These are phyloP conservation scores for Acanthochromis polyacanthus DNA, from an alignment of 2,113 vertebrate species.

Conservation along the genomic window DNA sequence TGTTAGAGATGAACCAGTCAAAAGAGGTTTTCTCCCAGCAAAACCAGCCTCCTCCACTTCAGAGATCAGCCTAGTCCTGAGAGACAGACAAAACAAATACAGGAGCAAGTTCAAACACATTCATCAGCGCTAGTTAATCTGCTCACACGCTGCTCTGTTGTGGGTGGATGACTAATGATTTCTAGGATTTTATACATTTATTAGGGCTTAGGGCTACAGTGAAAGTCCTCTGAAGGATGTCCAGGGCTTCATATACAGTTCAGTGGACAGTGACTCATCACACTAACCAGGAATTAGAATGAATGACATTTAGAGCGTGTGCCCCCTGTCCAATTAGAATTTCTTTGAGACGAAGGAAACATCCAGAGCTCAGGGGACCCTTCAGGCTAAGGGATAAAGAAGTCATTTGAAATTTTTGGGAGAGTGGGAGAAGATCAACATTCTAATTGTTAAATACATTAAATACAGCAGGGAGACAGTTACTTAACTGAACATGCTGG, in stretches of 20 bases:
- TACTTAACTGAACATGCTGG: no score
- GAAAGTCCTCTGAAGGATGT: background rate
- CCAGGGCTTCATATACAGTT: background rate
- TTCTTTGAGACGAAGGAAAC: background rate
- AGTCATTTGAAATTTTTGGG: background rate
- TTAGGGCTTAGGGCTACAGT: background rate
- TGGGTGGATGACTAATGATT: conserved; percentile 8
- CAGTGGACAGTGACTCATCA: background rate
- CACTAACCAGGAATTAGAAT: background rate
- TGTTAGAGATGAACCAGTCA: background rate
- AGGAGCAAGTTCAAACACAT: background rate
- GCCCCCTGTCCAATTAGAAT: background rate
- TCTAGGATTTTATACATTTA: conserved; percentile 5
- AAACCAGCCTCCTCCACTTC: background rate
- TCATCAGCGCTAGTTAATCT: background rate
- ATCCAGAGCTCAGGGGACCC: background rate
- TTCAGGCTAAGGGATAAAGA: background rate
- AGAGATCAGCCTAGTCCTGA: conserved; percentile 2
- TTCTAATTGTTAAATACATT: background rate
- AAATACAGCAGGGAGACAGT: background rate
- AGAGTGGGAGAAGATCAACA: no score
- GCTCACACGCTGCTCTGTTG: background rate
- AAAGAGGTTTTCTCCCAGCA: background rate
- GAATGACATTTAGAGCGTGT: background rate
- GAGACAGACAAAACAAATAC: background rate